A percentile compares a stretch with the other conserved stretches of the same genome.
phyloP scores from a whole-genome alignment of 2,797 vertebrate species.

The Rousettus madagascariensis region DNA sequence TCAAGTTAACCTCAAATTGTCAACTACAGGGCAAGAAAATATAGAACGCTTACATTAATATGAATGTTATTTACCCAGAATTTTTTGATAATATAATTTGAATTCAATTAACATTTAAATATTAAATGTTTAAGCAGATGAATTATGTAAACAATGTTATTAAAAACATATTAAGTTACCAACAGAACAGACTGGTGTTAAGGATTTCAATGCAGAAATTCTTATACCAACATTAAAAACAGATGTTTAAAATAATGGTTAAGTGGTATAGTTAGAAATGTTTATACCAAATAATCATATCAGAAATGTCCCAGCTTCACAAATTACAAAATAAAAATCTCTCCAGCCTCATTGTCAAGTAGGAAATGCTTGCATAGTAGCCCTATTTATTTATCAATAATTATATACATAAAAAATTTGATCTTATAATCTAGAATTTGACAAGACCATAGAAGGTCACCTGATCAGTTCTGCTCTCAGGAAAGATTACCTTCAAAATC shows the following conservation, averaged over 20 bases:
- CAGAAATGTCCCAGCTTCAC: background rate
- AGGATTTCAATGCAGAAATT: background rate
- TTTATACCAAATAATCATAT: background rate
- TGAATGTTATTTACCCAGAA: background rate
- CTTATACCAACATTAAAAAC: background rate
- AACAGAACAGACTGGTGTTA: background rate
- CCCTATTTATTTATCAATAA: background rate
- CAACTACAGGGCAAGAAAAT: background rate
- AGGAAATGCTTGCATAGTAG: background rate
- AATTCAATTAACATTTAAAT: background rate
- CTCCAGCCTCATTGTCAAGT: background rate
- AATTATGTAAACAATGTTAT: background rate
- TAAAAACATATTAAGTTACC: background rate
- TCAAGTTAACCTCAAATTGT: background rate
- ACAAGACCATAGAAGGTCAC: background rate
- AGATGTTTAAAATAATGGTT: background rate
- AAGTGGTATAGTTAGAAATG: background rate
- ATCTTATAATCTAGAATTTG: background rate
- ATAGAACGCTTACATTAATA: background rate
- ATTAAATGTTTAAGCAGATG: background rate
- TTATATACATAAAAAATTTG: background rate
- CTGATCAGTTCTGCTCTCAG: background rate
- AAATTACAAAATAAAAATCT: background rate
- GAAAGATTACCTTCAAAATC: background rate
- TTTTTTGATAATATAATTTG: background rate